A percentile compares a stretch with the other conserved stretches of the same genome.
Conservation (phyloP, 2,113 vertebrate genomes). For the Nothobranchius furzeri region DNA sequence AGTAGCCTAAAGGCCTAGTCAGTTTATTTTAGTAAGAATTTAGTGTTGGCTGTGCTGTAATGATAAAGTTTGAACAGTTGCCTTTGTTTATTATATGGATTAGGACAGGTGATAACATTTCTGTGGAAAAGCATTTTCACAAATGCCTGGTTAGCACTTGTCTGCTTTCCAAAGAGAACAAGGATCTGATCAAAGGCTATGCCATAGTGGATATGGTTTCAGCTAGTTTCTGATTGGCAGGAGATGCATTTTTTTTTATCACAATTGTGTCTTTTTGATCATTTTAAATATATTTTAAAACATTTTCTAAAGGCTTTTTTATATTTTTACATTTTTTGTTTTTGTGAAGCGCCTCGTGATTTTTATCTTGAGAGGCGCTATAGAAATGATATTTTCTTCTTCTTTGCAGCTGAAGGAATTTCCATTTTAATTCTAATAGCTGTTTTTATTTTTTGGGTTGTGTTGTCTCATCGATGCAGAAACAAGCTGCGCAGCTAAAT, state of each 20-base stretch:
- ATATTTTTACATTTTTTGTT: too few relatives aligned
- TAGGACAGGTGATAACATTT: constrained; percentile 18
- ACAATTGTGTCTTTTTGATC: too few relatives aligned
- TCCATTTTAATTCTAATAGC: constrained; percentile 71
- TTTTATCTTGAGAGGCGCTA: too few relatives aligned
- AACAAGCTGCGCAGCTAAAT: constrained; percentile 65
- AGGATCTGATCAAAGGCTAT: constrained; percentile 43
- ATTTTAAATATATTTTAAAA: too few relatives aligned
- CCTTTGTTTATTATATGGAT: constrained; percentile 50
- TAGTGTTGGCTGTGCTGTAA: constrained; percentile 32
- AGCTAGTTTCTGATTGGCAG: constrained; percentile 47
- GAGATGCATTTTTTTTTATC: constrained; percentile 4
- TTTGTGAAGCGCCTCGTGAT: too few relatives aligned
- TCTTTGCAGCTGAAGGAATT: constrained; percentile 52
- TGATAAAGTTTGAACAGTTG: constrained; percentile 47
- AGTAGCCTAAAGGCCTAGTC: constrained; percentile 40
- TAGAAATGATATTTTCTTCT: too few relatives aligned
- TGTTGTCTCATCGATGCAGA: constrained; percentile 68
- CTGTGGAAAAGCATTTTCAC: constrained; percentile 20
- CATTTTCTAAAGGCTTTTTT: too few relatives aligned
- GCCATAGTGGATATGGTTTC: constrained; percentile 34
- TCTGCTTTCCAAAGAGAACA: constrained; percentile 39
- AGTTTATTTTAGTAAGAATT: constrained; percentile 58
- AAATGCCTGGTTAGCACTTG: constrained; percentile 41
- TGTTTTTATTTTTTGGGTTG: constrained; percentile 43